These are phyloP conservation scores for Andrena praecox DNA, from an alignment of 2,888 invertebrate species.

Conservation along the genomic window DNA sequence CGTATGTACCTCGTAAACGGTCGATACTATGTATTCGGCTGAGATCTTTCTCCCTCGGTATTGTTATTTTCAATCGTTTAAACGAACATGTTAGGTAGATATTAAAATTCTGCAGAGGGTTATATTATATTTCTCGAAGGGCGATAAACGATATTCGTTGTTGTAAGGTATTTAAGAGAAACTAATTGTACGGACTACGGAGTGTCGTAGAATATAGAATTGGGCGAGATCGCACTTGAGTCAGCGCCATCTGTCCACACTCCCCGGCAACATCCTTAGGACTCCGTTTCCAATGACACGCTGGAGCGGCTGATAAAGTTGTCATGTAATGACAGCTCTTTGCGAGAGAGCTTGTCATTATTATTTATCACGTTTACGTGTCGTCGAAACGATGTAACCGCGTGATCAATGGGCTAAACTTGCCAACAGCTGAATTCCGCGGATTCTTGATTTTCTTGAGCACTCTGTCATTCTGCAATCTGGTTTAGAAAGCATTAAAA, in stretches of 20 bases:
- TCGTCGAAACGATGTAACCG: conserved; percentile 15
- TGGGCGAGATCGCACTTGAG: conserved; percentile 1
- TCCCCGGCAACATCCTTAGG: conserved; percentile 32
- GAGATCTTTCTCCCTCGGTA: too few species aligned
- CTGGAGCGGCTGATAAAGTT: conserved; percentile 51
- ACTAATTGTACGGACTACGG: too few species aligned
- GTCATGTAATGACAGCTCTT: conserved; percentile 29
- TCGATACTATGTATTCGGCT: background rate
- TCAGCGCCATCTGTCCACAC: conserved; percentile 53
- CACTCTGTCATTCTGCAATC: background rate
- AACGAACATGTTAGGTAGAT: too few species aligned
- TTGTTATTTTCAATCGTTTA: too few species aligned
- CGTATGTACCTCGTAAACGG: background rate
- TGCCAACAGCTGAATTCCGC: background rate
- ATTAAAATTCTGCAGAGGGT: too few species aligned
- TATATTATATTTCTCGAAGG: too few species aligned
- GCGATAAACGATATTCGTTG: too few species aligned
- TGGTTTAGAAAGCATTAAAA: background rate
- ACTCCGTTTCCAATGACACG: conserved; percentile 28
- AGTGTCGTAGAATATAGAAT: background rate
- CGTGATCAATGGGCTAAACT: conserved; percentile 23
- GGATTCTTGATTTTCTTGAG: background rate
- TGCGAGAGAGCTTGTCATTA: conserved; percentile 26
- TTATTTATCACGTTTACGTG: conserved; percentile 30
- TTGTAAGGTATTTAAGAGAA: too few species aligned